These are phyloP conservation scores for Diphyllodes magnificus DNA, from an alignment of 2,113 vertebrate genomes.

Conservation along the genomic window DNA sequence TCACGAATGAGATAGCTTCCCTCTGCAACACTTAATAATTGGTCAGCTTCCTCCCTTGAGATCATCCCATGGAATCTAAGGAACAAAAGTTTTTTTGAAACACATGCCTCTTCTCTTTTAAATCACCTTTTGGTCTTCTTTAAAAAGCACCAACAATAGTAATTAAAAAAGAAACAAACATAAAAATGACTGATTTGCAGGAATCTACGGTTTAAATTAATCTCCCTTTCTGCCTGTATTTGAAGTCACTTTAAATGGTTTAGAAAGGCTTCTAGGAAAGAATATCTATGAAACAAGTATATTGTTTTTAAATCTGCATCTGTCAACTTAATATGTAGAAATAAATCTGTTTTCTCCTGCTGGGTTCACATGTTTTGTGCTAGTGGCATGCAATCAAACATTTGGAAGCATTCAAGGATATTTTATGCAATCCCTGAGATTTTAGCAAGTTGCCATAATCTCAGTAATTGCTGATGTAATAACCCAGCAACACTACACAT, in stretches of 20 bases:
- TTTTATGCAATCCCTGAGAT: neutral
- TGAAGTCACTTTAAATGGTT: conserved; percentile 1
- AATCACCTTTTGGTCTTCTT: neutral
- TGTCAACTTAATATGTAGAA: neutral
- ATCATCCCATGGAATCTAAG: conserved; percentile 97
- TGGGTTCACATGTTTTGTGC: neutral
- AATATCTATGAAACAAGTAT: neutral
- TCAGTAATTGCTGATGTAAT: conserved; percentile 17
- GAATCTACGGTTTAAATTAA: neutral
- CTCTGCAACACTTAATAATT: conserved; percentile 90
- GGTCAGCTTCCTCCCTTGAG: conserved; percentile 94
- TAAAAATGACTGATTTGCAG: neutral
- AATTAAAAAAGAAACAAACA: neutral
- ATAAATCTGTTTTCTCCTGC: conserved; percentile 5
- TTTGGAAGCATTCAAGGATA: neutral
- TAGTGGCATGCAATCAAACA: neutral
- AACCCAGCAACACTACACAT: conserved; percentile 17
- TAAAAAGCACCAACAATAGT: neutral
- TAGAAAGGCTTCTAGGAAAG: neutral
- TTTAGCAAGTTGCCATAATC: neutral
- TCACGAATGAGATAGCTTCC: conserved; percentile 98
- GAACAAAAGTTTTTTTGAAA: conserved; percentile 45
- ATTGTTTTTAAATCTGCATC: neutral
- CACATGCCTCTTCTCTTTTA: neutral
- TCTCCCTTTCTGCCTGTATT: neutral